A percentile compares a stretch with the other conserved stretches of the same genome.
Conservation (phyloP, 2,113 vertebrate species). For the human region DNA sequence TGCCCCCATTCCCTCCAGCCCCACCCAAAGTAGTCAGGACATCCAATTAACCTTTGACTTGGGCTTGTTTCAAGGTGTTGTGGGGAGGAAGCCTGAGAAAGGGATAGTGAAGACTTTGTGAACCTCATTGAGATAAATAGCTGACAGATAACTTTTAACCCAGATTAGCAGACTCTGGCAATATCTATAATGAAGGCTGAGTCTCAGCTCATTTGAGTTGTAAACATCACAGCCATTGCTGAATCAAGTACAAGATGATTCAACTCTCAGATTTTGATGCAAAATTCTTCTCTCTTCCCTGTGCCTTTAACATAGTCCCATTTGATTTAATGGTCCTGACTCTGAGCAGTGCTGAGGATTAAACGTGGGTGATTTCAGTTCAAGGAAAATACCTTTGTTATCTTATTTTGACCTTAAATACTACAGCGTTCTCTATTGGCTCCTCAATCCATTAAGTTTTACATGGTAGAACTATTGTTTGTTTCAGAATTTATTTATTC, state of each 20-base stretch:
- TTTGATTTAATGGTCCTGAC: neutral
- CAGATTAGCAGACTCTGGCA: neutral
- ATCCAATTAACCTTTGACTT: conserved; percentile 21
- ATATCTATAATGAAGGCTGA: neutral
- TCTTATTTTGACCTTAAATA: neutral
- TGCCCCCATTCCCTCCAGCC: neutral
- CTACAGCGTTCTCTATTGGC: neutral
- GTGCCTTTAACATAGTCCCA: neutral
- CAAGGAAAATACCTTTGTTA: neutral
- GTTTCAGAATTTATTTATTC: neutral
- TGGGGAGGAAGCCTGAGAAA: conserved; percentile 12
- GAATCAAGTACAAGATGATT: neutral
- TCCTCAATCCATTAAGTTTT: neutral
- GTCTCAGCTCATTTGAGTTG: neutral
- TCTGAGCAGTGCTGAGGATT: neutral
- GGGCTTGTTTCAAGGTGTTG: neutral
- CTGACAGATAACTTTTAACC: neutral
- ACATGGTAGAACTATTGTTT: neutral
- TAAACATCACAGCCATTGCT: neutral
- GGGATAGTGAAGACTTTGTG: neutral
- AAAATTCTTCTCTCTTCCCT: neutral
- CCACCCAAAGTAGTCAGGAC: neutral
- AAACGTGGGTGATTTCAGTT: neutral
- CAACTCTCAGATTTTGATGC: neutral
- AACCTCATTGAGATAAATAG: neutral